Evolutionary conservation across 1,140 invertebrate species (phyloP), one percentile per base, ranked within the genome.

Genomic region (Papilio glaucus): DNA sequence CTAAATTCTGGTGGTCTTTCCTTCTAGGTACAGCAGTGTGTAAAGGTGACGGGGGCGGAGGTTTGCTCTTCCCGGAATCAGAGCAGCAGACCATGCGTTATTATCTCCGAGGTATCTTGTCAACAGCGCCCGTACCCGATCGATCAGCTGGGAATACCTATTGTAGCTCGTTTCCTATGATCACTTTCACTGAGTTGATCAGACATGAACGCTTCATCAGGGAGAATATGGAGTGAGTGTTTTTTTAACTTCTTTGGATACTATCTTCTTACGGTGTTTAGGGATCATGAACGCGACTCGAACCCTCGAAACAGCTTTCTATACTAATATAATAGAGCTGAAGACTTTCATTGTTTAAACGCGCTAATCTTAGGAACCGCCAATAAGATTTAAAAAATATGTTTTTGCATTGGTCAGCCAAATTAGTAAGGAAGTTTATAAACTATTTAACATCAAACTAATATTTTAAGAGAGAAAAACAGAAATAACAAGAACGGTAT

Each of bases 171-270:
- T 24, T 53, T 4, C 18, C 21, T 24, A 53, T 24, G 0, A 24
- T 53, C 12, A 53, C 18, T 24, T 53, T 53, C 9, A 53, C 49
- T 0, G 49, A 53, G 9, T 24, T 53, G 21, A 24, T 53, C 1
- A 53, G 9, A 24, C 49, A 53, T 53, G 49, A 53, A 53, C 7
- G 12, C 10, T 53, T 53, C 9, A 53, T 53, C 12, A 53, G 21
- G 21, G 49, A 53, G 21, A 53, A 53, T 53, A 3, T 53, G 49
- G 49, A 53, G 49, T 53, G 24, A 53, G 45, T 21, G 9, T 21
- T 18, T 12, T 41, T 13, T 41, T 53, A 21, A 0, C 0, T 3
- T 53, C 45, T 21, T 18, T 33, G 29, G 6, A 33, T n/a, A n/a
- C n/a, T n/a, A n/a, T n/a, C n/a, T n/a, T n/a, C n/a, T n/a, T n/a